Percentiles rank a stretch among this genome's conserved stretches.
phyloP scores from a whole-genome alignment of 1,140 invertebrate species.

The Scaptomyza montana region DNA sequence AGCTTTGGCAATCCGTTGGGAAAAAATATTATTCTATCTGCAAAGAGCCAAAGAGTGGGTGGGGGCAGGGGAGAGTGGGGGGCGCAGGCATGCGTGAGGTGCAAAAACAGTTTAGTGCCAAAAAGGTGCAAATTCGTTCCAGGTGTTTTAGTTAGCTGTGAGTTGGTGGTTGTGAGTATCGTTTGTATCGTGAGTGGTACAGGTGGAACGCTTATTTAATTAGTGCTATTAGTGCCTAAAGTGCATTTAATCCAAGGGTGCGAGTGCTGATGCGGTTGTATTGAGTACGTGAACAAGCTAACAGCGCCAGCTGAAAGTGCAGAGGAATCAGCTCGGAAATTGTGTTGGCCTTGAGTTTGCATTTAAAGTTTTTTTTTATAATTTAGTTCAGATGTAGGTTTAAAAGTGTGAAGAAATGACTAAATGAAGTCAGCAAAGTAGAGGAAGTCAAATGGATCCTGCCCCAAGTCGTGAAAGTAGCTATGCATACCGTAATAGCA shows the following conservation, averaged over 20 bases:
- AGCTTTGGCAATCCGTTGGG: conserved; percentile 77
- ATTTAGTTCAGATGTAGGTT: too few species aligned
- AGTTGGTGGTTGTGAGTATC: conserved; percentile 18
- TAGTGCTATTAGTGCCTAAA: conserved; percentile 71
- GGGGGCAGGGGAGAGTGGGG: conserved; percentile 13
- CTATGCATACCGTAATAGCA: not conserved
- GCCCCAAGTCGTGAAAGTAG: conserved; percentile 15
- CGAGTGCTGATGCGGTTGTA: conserved; percentile 18
- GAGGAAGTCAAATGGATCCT: conserved; percentile 2
- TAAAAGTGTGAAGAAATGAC: not conserved
- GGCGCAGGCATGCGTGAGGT: conserved; percentile 43
- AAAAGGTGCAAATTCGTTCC: conserved; percentile 60
- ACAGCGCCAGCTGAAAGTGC: conserved; percentile 36
- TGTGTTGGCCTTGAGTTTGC: conserved; percentile 14
- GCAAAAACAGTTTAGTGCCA: conserved; percentile 75
- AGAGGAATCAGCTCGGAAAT: not conserved
- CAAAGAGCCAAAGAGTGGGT: conserved; percentile 51
- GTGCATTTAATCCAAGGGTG: conserved; percentile 34
- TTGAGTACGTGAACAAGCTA: conserved; percentile 17
- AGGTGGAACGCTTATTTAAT: conserved; percentile 61
- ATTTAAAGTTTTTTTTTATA: conserved; percentile 5
- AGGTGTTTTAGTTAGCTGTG: conserved; percentile 12
- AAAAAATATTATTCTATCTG: conserved; percentile 83
- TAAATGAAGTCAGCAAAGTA: conserved; percentile 13
- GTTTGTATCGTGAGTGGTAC: conserved; percentile 18